These are phyloP conservation scores for Bellardia bayeri DNA, from an alignment of 2,888 invertebrate genomes.

Conservation along the genomic window DNA sequence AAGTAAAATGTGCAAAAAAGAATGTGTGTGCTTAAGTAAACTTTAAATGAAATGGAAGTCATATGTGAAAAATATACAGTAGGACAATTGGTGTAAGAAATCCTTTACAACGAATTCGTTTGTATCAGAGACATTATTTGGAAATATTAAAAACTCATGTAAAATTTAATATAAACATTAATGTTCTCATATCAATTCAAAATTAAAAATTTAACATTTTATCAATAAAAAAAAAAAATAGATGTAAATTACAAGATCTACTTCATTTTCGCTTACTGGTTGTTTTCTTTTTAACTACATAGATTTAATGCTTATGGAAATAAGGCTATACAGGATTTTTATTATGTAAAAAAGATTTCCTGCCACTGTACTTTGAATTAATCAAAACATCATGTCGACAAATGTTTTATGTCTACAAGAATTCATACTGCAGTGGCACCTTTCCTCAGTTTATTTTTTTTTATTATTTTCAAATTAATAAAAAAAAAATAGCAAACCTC, in stretches of 20 bases:
- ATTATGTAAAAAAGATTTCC: neutral
- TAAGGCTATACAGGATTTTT: no score
- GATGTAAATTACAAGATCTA: no score
- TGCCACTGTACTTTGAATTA: constrained; percentile 47
- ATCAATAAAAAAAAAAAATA: no score
- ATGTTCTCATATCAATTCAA: no score
- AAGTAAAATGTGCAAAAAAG: neutral
- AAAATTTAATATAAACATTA: no score
- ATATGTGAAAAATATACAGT: neutral
- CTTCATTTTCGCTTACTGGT: no score
- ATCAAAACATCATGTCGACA: constrained; percentile 24
- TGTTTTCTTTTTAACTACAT: no score
- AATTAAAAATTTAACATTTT: no score
- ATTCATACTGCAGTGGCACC: constrained; percentile 46
- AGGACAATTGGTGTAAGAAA: neutral
- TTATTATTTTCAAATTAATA: constrained; percentile 29
- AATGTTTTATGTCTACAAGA: constrained; percentile 58
- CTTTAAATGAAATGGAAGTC: constrained; percentile 36
- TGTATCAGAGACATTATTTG: neutral
- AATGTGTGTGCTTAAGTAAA: constrained; percentile 34
- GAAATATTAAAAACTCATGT: no score
- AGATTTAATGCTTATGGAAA: no score
- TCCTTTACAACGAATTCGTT: neutral
- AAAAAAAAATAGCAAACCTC: constrained; percentile 4
- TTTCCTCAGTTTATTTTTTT: neutral